These are phyloP conservation scores for Drosophila sechellia DNA, from an alignment of 1,140 invertebrate genomes.

Conservation along the genomic window DNA sequence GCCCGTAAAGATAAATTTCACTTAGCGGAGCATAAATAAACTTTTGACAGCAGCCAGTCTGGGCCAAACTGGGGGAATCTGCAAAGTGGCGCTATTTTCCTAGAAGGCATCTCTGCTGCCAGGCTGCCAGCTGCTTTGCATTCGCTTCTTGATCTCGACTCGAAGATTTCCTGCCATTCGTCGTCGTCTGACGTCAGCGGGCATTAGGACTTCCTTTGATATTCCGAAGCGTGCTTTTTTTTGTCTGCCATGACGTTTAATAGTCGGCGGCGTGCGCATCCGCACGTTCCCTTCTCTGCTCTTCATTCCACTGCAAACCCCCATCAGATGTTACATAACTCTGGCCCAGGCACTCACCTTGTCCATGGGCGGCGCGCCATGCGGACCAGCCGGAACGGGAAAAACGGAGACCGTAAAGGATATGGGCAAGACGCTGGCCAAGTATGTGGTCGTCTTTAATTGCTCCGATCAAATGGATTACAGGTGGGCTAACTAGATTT, in stretches of 20 bases:
- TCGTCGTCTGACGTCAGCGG: constrained; percentile 33
- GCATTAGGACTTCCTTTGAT: constrained; percentile 57
- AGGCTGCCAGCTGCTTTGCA: constrained; percentile 25
- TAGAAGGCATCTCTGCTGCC: constrained; percentile 46
- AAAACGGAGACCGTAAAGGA: constrained; percentile 99
- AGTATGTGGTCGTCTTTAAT: constrained; percentile 99
- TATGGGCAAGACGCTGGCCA: constrained; percentile 98
- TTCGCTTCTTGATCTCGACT: constrained; percentile 29
- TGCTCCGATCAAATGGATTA: constrained; percentile 99
- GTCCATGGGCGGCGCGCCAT: constrained; percentile 98
- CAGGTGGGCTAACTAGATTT: constrained; percentile 86
- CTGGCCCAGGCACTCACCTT: constrained; percentile 97
- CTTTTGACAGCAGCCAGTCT: constrained; percentile 66
- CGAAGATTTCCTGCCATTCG: constrained; percentile 14
- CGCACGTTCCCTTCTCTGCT: constrained; percentile 23
- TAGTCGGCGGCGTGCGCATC: constrained; percentile 24
- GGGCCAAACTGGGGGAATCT: constrained; percentile 25
- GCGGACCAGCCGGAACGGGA: constrained; percentile 97
- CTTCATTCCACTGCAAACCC: background rate
- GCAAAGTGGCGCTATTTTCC: constrained; percentile 57
- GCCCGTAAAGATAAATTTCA: constrained; percentile 79
- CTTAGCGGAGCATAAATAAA: constrained; percentile 79
- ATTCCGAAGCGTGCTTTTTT: constrained; percentile 21
- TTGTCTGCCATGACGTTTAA: constrained; percentile 34
- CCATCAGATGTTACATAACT: constrained; percentile 96